Conservation (phyloP, 2,888 invertebrate species). For the Epistrophe eligans region DNA sequence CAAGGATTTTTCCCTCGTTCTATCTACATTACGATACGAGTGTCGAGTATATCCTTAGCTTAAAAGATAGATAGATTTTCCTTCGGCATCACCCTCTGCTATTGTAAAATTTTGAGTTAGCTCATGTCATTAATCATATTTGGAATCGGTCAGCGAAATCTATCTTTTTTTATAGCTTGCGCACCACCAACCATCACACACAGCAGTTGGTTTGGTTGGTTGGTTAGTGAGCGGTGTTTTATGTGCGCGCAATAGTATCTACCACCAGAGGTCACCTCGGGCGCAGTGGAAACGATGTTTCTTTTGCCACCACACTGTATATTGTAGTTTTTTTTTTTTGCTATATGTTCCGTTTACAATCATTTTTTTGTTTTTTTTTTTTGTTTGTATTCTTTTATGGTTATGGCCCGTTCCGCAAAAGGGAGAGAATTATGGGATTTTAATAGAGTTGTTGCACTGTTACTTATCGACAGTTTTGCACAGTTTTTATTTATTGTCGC, state of each 20-base stretch:
- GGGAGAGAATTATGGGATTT: conserved; percentile 76
- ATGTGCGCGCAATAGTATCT: conserved; percentile 51
- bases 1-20: conserved; percentile 52
- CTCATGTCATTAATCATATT: conserved; percentile 75
- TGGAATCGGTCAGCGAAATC: conserved; percentile 75
- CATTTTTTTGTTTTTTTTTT: not conserved
- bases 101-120: conserved; percentile 69
- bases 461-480: conserved; percentile 70
- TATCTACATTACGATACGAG: not conserved
- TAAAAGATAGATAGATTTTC: conserved; percentile 33
- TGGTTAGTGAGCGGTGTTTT: conserved; percentile 49
- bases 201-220: conserved; percentile 45
- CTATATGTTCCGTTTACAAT: conserved; percentile 8
- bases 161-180: conserved; percentile 38
- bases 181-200: conserved; percentile 23
- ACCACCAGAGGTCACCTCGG: conserved; percentile 68
- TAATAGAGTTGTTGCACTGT: conserved; percentile 75
- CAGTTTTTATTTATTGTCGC: conserved; percentile 69
- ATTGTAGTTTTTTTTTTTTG: not conserved
- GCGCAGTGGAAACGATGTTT: conserved; percentile 66
- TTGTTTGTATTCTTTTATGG: conserved; percentile 13
- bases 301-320: conserved; percentile 62
- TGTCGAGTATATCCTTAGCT: conserved; percentile 4
- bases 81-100: conserved; percentile 37
- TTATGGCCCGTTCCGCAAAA: conserved; percentile 63